phyloP scores from a whole-genome alignment of 2,797 vertebrate genomes.

The Ptychadena robeensis region DNA sequence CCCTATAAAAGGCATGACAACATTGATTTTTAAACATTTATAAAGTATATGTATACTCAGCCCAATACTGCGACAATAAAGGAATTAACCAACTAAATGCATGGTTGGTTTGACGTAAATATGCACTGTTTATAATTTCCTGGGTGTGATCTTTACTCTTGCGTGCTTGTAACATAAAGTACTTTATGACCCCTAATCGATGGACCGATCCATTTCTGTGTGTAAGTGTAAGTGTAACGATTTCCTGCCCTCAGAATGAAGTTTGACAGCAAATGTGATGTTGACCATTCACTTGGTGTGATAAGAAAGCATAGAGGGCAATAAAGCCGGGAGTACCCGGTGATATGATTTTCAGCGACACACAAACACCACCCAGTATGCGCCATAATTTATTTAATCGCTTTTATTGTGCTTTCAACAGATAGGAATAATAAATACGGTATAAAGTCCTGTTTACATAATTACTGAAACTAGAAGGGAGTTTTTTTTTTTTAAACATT shows the following conservation, averaged over 20 bases:
- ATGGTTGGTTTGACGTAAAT: not conserved
- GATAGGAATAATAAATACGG: not conserved
- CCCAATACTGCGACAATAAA: too few relatives aligned
- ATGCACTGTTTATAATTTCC: not conserved
- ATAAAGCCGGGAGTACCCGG: constrained; percentile 29
- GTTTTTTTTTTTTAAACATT: too few relatives aligned
- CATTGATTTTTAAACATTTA: too few relatives aligned
- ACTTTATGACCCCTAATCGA: constrained; percentile 18
- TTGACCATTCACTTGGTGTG: not conserved
- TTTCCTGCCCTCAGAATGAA: constrained; percentile 24
- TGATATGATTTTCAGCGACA: not conserved
- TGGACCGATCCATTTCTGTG: not conserved
- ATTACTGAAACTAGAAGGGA: not conserved
- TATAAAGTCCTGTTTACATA: not conserved
- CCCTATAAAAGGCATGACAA: too few relatives aligned
- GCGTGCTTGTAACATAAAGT: not conserved
- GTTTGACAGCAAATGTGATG: not conserved
- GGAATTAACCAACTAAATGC: too few relatives aligned
- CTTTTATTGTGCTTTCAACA: constrained; percentile 22
- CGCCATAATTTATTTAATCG: constrained; percentile 25
- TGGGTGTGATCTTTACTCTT: not conserved
- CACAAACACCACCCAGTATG: not conserved
- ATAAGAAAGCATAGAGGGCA: constrained; percentile 8
- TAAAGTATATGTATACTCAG: too few relatives aligned
- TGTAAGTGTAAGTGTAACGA: constrained; percentile 6